phyloP scores from a whole-genome alignment of 2,888 invertebrate genomes.

The Slavum lentiscoides region DNA sequence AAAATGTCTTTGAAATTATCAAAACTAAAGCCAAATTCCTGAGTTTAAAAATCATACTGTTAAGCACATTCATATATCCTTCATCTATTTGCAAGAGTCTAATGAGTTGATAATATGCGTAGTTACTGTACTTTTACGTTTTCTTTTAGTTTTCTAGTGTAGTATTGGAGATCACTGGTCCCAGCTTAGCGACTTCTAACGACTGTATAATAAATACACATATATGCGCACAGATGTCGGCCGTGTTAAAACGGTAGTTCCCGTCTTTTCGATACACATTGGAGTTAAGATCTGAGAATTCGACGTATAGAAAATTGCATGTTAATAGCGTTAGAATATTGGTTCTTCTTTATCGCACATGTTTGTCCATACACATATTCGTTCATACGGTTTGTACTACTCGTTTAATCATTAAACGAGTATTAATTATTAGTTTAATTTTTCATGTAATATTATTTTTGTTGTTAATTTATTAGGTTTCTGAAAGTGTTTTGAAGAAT shows the following conservation, averaged over 20 bases:
- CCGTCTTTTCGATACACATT: neutral
- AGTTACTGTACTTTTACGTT: constrained; percentile 22
- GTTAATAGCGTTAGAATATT: neutral
- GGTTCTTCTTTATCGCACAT: no score
- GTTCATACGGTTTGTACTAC: no score
- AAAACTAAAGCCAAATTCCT: neutral
- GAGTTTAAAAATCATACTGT: constrained; percentile 11
- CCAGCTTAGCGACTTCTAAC: constrained; percentile 27
- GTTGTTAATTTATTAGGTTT: no score
- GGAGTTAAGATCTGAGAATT: constrained; percentile 12
- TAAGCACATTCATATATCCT: neutral
- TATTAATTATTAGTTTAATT: no score
- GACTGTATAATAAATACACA: constrained; percentile 46
- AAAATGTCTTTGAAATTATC: neutral
- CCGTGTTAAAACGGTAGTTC: constrained; percentile 27
- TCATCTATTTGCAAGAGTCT: neutral
- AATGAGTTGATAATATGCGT: constrained; percentile 31
- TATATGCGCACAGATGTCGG: constrained; percentile 32
- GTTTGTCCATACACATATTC: no score
- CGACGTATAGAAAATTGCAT: neutral
- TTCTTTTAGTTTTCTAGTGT: constrained; percentile 22
- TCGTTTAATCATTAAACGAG: no score
- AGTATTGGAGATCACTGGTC: constrained; percentile 27
- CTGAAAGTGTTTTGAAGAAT: no score
- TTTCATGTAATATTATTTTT: no score